Base-by-base conservation (phyloP, 2,888 invertebrate species). In the Asteroscopus sphinx region DNA sequence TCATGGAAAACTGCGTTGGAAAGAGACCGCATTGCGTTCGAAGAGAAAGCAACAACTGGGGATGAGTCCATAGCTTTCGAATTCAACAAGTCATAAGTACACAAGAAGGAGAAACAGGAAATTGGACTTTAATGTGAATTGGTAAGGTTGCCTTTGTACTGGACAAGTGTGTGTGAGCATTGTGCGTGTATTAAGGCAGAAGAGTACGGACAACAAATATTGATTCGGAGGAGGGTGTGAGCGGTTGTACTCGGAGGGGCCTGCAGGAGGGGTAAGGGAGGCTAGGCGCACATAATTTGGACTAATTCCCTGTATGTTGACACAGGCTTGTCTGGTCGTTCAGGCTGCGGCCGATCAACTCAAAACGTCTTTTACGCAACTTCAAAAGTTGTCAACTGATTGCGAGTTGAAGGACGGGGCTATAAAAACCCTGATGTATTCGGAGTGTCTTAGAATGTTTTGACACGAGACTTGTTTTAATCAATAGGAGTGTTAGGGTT, bases 161-260 rank as follows among this genome's bases (percentile, higher is more conserved):
- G 46, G 3, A 11, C 4, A 16, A n/a, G 0, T 55, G 40, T 84
- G 82, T 89, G 87, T 89, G 89, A 87, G 89, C 82, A 89, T 88
- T 89, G 90, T 93, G 93, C 93, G 93, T 94, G 92, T 93, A 93
- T 89, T 89, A 93, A 90, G 92, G 90, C 89, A 93, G 94, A 94
- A 93, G 93, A 94, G 94, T 92, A 85, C 93, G 92, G 92, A 94
- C 94, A 90, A 94, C 94, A 94, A 94, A 94, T 94, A 94, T 94
- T 94, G 94, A 94, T 94, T 94, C 92, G 93, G 86, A 79, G 82
- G 80, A 85, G 86, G 88, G 89, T 85, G 85, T 73, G 61, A 64
- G 76, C 73, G 81, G 81, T 77, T 66, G 68, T 61, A 53, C 45
- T 76, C 83, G 79, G 62, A 46, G 54, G 52, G 69, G 53, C 76